These are phyloP conservation scores for Zaprionus ornatus DNA, from an alignment of 1,140 invertebrate species.

Conservation along the genomic window DNA sequence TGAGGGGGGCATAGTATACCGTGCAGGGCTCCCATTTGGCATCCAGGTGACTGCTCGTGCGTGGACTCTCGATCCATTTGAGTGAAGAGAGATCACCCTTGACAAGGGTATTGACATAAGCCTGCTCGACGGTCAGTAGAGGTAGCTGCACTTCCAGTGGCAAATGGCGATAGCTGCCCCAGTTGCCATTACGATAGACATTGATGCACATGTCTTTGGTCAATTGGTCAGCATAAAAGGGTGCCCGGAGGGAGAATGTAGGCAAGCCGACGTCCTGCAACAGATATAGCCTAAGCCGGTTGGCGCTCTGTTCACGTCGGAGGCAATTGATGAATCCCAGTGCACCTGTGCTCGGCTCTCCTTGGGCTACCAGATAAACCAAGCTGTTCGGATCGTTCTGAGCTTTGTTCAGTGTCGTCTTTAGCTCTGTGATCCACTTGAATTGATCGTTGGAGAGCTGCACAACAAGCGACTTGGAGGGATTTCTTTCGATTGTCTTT, in stretches of 20 bases:
- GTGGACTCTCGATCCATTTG: constrained; percentile 95
- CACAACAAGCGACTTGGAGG: constrained; percentile 28
- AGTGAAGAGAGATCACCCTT: constrained; percentile 95
- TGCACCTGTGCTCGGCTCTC: constrained; percentile 89
- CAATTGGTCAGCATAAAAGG: constrained; percentile 87
- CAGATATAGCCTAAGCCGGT: constrained; percentile 88
- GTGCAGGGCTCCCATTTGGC: constrained; percentile 88
- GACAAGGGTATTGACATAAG: constrained; percentile 95
- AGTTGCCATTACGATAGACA: constrained; percentile 89
- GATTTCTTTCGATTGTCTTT: constrained; percentile 72
- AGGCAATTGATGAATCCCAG: constrained; percentile 95
- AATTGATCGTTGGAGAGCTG: constrained; percentile 88
- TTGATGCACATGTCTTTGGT: constrained; percentile 92
- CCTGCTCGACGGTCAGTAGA: constrained; percentile 91
- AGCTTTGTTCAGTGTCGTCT: constrained; percentile 86
- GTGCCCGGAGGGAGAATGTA: constrained; percentile 85
- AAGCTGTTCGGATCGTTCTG: constrained; percentile 84
- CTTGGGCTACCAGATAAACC: constrained; percentile 88
- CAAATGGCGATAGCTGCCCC: constrained; percentile 94
- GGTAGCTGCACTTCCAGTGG: constrained; percentile 86
- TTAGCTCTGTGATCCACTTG: constrained; percentile 92
- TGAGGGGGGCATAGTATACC: constrained; percentile 96
- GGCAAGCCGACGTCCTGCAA: constrained; percentile 86
- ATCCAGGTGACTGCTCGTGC: constrained; percentile 66
- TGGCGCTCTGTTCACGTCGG: constrained; percentile 90